A percentile compares a stretch with the other conserved stretches of the same genome.
These are phyloP conservation scores for Lordiphosa andalusiaca DNA, from an alignment of 2,888 invertebrate genomes.

Conservation along the genomic window DNA sequence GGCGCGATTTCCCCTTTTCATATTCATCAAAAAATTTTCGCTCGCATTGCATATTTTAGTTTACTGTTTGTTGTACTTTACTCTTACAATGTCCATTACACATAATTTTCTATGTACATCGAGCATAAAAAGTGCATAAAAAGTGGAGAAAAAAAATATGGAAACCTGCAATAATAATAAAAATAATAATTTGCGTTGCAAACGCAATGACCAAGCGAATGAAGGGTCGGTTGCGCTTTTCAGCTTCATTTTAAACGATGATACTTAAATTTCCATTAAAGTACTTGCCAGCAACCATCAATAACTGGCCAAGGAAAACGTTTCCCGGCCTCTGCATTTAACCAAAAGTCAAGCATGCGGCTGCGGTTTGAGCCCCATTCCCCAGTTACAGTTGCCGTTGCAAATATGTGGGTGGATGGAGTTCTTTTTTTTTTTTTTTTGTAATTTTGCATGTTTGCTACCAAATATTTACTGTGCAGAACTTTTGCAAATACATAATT, in stretches of 20 bases:
- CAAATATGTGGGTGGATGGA: slow-evolving; percentile 14
- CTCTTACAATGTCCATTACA: slow-evolving; percentile 44
- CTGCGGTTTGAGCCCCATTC: slow-evolving; percentile 42
- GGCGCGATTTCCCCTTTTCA: slow-evolving; percentile 32
- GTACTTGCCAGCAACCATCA: slow-evolving; percentile 69
- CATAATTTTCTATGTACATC: slow-evolving; percentile 61
- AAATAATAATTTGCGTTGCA: slow-evolving; percentile 62
- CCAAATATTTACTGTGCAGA: slow-evolving; percentile 64
- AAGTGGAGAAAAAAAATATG: slow-evolving; percentile 3
- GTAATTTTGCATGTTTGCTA: neutral
- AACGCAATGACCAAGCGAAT: slow-evolving; percentile 45
- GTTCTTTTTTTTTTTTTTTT: neutral
- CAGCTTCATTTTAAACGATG: slow-evolving; percentile 71
- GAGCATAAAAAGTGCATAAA: slow-evolving; percentile 61
- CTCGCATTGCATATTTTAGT: slow-evolving; percentile 67
- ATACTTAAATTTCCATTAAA: slow-evolving; percentile 76
- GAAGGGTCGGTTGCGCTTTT: slow-evolving; percentile 64
- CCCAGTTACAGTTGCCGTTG: slow-evolving; percentile 8
- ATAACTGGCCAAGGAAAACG: slow-evolving; percentile 36
- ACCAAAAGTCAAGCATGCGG: slow-evolving; percentile 56
- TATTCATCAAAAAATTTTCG: slow-evolving; percentile 41
- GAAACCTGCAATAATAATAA: slow-evolving; percentile 36
- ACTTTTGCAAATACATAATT: slow-evolving; percentile 49
- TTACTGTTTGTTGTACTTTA: slow-evolving; percentile 23
- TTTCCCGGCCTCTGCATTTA: slow-evolving; percentile 24